Percentiles rank a stretch among this genome's conserved stretches.
Evolutionary conservation across 2,797 vertebrate species (phyloP).

Genomic region (Meriones psammophilus): DNA sequence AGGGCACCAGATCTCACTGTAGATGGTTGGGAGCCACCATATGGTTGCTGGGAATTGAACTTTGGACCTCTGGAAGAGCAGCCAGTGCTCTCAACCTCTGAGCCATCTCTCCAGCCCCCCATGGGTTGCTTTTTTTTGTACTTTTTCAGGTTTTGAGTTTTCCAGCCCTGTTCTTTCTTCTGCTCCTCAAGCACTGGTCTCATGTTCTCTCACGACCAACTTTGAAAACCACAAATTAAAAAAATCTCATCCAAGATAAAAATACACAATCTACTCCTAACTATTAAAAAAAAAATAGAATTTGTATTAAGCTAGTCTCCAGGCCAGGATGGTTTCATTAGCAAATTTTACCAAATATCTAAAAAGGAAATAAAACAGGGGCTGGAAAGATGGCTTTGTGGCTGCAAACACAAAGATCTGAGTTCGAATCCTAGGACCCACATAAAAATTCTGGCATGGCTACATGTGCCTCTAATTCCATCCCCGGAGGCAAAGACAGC

Average conservation of each 20-base stretch:
- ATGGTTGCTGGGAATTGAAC: no score
- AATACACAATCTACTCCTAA: neutral
- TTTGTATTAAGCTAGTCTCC: neutral
- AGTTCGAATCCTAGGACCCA: no score
- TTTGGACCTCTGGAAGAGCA: no score
- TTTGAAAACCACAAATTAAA: neutral
- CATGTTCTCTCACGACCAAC: no score
- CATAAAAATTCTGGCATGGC: no score
- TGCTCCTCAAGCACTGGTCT: neutral
- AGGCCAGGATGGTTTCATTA: neutral
- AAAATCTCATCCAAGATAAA: neutral
- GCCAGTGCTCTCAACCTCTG: no score
- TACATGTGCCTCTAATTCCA: neutral
- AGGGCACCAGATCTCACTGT: no score
- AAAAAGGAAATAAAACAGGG: no score
- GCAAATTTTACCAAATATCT: neutral
- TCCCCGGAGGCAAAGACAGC: neutral
- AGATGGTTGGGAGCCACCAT: no score
- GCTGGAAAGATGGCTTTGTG: no score
- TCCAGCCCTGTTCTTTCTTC: neutral
- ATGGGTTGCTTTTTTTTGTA: neutral
- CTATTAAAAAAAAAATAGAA: neutral
- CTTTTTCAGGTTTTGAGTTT: neutral
- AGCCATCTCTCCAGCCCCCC: no score
- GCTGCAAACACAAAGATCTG: no score